Evolutionary conservation across 1,140 invertebrate genomes (phyloP), one percentile per base, ranked within the genome.

Genomic region (Heliconius nattereri): DNA sequence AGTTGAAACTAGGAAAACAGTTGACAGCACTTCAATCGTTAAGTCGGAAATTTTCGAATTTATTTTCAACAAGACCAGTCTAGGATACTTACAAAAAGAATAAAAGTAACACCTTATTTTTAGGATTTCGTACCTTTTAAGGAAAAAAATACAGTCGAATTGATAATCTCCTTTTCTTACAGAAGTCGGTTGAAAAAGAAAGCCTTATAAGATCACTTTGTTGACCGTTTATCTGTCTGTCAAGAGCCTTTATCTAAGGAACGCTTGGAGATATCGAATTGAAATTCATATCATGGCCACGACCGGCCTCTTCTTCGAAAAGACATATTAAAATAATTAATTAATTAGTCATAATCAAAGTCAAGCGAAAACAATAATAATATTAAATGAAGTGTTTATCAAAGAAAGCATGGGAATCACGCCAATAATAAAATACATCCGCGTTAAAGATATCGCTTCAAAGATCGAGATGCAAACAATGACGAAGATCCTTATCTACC

Each of bases 391-490:
- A 37, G 60, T 66, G 60, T 66, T 66, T 45, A 73, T 20, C 45
- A 60, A 78, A 78, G 78, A 76, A 72, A 79, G 70, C 74, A 75
- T 76, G 78, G 54, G 78, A 79, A 79, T 72, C 16, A 40, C 35
- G 29, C 73, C 73, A 79, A 79, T 73, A 71, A 79, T 66, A 71
- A 66, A 37, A 72, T 23, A 76, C 74, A 79, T 79, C 78, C 78
- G 78, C 49, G 73, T 79, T 76, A 72, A 54, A 72, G 37, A 76
- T 70, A 79, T 79, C 66, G 13, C 60, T 19, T 52, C 19, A 52
- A 52, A 52, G 49, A 76, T 71, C 29, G 49, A 75, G 74, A 79
- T 49, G 71, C 74, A 72, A 79, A 79, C 78, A 79, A 76, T 79
- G 72, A 79, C 40, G 26, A n/a, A 75, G 78, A 79, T 79, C 26